phyloP scores from a whole-genome alignment of 2,888 invertebrate species.

The Trachelus stipa region DNA sequence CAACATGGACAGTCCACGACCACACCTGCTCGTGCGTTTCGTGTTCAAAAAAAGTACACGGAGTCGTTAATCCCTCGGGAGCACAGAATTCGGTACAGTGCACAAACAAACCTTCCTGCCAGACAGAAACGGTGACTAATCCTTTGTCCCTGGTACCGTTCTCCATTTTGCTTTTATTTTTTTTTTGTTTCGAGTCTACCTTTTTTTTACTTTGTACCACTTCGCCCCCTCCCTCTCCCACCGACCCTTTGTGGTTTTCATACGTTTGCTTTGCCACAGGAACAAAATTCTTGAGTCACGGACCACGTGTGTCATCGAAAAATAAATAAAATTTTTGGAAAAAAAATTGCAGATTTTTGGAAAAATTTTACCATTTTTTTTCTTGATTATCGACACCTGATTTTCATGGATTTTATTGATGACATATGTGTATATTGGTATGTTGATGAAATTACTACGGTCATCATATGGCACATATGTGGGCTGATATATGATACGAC shows the following conservation, averaged over 20 bases:
- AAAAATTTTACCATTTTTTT: not conserved
- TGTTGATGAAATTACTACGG: not conserved
- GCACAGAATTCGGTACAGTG: constrained; percentile 20
- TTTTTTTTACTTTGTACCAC: not conserved
- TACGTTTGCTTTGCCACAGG: not conserved
- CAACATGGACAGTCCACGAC: not conserved
- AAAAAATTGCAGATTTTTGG: not conserved
- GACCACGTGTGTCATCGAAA: not conserved
- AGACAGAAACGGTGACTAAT: constrained; percentile 25
- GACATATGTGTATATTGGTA: not conserved
- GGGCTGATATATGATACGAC: not conserved
- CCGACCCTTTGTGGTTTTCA: not conserved
- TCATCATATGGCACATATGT: not conserved
- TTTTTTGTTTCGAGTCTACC: constrained; percentile 11
- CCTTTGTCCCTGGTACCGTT: constrained; percentile 17
- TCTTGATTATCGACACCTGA: not conserved
- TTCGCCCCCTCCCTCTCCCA: not conserved
- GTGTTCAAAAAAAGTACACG: not conserved
- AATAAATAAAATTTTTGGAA: not conserved
- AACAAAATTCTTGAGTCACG: constrained; percentile 22
- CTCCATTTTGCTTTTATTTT: not conserved
- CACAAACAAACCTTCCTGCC: constrained; percentile 22
- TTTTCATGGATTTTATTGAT: not conserved
- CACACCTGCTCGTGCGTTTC: not conserved
- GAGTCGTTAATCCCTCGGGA: constrained; percentile 21